A percentile compares a stretch with the other conserved stretches of the same genome.
These are phyloP conservation scores for Eufriesea mexicana DNA, from an alignment of 1,140 invertebrate species.

Conservation along the genomic window DNA sequence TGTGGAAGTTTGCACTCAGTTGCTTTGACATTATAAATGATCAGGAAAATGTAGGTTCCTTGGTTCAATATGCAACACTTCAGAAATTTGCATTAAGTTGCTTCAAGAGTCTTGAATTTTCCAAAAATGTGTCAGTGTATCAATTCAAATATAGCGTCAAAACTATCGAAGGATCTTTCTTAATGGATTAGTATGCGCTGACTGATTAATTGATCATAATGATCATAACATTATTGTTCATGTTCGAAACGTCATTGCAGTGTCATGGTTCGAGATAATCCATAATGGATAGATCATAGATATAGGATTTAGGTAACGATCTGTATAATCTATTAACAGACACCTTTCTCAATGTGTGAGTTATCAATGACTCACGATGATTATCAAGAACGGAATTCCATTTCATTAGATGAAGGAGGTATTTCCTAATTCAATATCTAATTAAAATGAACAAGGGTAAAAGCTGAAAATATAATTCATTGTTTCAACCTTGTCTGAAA, in stretches of 20 bases:
- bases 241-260: background rate
- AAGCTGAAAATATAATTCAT: too few species aligned
- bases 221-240: too few species aligned
- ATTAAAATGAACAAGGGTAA: too few species aligned
- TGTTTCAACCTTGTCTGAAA: too few species aligned
- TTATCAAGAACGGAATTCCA: background rate
- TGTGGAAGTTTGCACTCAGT: background rate
- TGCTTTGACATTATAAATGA: background rate
- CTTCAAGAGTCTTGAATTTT: too few species aligned
- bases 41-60: too few species aligned
- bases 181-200: background rate
- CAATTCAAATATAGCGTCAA: background rate
- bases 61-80: too few species aligned
- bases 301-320: conserved; percentile 24
- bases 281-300: conserved; percentile 17
- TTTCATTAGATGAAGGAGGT: background rate
- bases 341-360: background rate
- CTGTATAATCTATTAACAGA: conserved; percentile 15
- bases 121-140: too few species aligned
- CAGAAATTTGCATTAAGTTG: too few species aligned
- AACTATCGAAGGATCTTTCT: background rate
- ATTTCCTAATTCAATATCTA: background rate
- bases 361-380: background rate
- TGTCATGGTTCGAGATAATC: conserved; percentile 20
- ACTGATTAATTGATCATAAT: conserved; percentile 29